A percentile compares a stretch with the other conserved stretches of the same genome.
These are phyloP conservation scores for Pachypanchax playfairii DNA, from an alignment of 2,113 vertebrate species.

Conservation along the genomic window DNA sequence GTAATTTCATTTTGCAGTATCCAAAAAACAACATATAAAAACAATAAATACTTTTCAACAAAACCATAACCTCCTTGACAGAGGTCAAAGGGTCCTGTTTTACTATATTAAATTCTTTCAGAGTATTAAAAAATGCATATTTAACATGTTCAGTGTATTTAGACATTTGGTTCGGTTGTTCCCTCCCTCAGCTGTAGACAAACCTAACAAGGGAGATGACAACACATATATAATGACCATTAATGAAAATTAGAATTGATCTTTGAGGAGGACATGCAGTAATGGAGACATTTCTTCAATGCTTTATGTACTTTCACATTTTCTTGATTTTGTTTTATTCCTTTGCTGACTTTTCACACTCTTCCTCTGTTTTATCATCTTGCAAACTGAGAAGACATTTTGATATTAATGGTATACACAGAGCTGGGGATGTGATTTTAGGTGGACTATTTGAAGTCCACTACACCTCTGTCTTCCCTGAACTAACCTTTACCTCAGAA, in stretches of 20 bases:
- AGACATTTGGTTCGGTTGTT: neutral
- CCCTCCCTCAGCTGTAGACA: slow-evolving; percentile 9
- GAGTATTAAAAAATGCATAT: too few species aligned
- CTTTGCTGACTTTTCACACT: neutral
- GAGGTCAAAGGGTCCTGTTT: too few species aligned
- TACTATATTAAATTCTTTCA: too few species aligned
- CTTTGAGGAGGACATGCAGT: neutral
- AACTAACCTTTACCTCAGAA: slow-evolving; percentile 57
- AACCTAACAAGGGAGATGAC: neutral
- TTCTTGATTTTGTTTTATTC: slow-evolving; percentile 1
- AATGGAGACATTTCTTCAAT: slow-evolving; percentile 10
- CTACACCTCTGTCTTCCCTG: slow-evolving; percentile 46
- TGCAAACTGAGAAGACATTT: slow-evolving; percentile 12
- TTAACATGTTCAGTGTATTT: neutral
- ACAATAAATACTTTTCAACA: too few species aligned
- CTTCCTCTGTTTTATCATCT: neutral
- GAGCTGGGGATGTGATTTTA: slow-evolving; percentile 55
- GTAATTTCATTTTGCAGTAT: too few species aligned
- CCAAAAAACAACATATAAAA: too few species aligned
- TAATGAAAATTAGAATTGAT: neutral
- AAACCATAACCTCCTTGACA: too few species aligned
- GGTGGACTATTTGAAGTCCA: slow-evolving; percentile 70
- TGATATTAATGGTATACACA: slow-evolving; percentile 47
- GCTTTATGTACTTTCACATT: neutral
- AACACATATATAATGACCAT: slow-evolving; percentile 29